Base-by-base conservation (phyloP, 2,113 vertebrate genomes). In the Daphoenositta chrysoptera region DNA sequence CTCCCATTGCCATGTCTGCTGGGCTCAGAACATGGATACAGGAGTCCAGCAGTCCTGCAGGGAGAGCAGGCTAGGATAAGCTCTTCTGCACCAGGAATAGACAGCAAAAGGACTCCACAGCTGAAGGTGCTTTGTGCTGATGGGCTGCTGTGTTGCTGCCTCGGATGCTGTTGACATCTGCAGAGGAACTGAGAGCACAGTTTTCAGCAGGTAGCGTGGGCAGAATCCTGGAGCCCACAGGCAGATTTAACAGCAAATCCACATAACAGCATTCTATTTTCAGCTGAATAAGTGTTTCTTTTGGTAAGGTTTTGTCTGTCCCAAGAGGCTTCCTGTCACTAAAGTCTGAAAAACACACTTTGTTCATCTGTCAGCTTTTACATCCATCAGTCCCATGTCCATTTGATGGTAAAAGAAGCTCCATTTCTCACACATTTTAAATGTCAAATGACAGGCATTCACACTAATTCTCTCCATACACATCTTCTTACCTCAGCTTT, bases 371-470 rank as follows among this genome's bases (percentile, higher is more conserved):
- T 47, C 50, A 39, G 33, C 50, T 93, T 90, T 93, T 54, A 81
- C 20, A 75, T 76, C 53, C 48, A 37, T 53, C 85, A 80, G 45
- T 40, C 44, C 72, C 35, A 33, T 30, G 60, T 56, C 86, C 40
- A 77, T 66, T 63, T 63, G 39, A 81, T 23, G 26, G 20, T 54
- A 89, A 87, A 87, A 90, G 39, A 66, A 87, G 20, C 35, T 81
- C 40, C 47, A 64, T 68, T 92, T 87, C 64, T 81, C 76, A 92
- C 20, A 13, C 42, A 58, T 83, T 89, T 95, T 90, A 86, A 90
- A 66, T 68, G 54, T 17, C 39, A 89, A 53, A 81, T 92, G 56
- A 57, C 42, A 93, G 45, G 37, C n/a, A 86, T 51, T 83, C 63
- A 54, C 9, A 35, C 37, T 58, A 92, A 61, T 70, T 72, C 15